Evolutionary conservation across 2,888 invertebrate species (phyloP), one percentile per base, ranked within the genome.

Genomic region (Lissonota sp.): DNA sequence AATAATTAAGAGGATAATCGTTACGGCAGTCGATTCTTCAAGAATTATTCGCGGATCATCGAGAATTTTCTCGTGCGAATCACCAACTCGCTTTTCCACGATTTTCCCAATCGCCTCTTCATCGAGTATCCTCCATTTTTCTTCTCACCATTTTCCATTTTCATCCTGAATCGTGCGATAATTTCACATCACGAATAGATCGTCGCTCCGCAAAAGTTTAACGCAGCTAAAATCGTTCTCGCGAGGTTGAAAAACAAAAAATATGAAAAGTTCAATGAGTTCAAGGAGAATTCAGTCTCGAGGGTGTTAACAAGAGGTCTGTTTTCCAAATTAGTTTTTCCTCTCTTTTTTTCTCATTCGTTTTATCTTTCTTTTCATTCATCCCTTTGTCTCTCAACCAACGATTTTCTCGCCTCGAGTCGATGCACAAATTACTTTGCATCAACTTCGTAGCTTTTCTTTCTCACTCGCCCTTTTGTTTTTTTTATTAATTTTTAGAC

Each of bases 361-460:
- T 44, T 55, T 73, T 67, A n/a, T n/a, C 16, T 40, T 6, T 46
- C n/a, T 8, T 6, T 8, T 46, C 44, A 49, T 16, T n/a, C 37
- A n/a, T 26, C 26, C 5, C 10, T 55, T 69, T 69, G 12, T 46
- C 64, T 69, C 53, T 42, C 60, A 26, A 1, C 44, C n/a, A 49
- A 64, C 26, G 44, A 44, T 70, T 49, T n/a, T 57, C 57, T 60
- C 73, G 37, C 8, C n/a, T 7, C 0, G 26, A 55, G 64, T 44
- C 44, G 64, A 70, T 37, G 62, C 49, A 42, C 16, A 42, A 76
- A 63, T 63, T 76, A 76, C 69, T 69, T 69, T 69, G 14, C 69
- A 63, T 63, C 44, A 42, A 14, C 39, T 46, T 46, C 8, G 12
- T 12, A 46, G 12, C 10, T 12, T 63, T 63, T 71, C 44, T 40